Base-by-base conservation (phyloP, 2,888 invertebrate genomes). In the Teleogryllus oceanicus region DNA sequence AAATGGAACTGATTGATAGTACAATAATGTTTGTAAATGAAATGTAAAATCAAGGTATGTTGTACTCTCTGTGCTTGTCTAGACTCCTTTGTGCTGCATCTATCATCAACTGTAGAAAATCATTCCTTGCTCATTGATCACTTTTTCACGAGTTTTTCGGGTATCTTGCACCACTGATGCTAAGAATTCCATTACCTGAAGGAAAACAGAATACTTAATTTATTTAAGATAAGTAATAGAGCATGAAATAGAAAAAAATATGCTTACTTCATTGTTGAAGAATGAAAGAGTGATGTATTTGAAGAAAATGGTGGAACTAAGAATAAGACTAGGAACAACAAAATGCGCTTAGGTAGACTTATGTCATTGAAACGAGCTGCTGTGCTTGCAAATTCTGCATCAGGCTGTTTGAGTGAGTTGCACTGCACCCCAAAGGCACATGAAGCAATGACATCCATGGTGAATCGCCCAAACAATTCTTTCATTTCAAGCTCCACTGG, bases 341-440 rank as follows among this genome's bases (percentile, higher is more conserved):
- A 77, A 20, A 83, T 50, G 49, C 84, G 81, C 51, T 83, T 81
- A 1, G 78, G 50, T 11, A 82, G 75, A 18, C 82, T 78, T 13
- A 84, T 81, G 13, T 83, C 81, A 50, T 83, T 83, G 80, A 85
- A 85, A 37, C 81, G 80, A 10, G 83, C 80, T 2, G 84, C 83
- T 62, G 83, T 81, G 77, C 88, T 88, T 11, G 89, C 85, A 84
- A 90, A 90, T 83, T 89, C 87, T 2, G 89, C 87, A 83, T 89
- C 88, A 82, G 87, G 87, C 82, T 88, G 87, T 78, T 86, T 87
- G n/a, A 89, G 84, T 11, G 89, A 88, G 82, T 89, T 88, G 81
- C 88, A 88, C 84, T 89, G 88, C 18, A 90, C 88, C 2, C 90
- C 90, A 86, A 90, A 90, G 21, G 90, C 90, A 85, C 89, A 89